phyloP scores from a whole-genome alignment of 2,888 invertebrate species.

The Tipula confusa region DNA sequence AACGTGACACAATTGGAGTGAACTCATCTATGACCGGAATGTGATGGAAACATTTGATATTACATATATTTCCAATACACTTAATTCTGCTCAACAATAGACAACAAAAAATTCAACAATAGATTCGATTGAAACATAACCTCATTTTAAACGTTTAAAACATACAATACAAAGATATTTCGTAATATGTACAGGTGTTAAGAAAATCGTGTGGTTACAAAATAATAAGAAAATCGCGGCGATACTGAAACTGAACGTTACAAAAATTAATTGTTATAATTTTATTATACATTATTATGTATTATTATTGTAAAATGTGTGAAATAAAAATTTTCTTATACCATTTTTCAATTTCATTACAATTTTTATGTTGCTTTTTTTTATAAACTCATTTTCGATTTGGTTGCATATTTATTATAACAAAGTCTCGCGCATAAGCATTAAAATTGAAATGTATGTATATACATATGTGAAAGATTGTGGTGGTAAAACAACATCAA shows the following conservation, averaged over 20 bases:
- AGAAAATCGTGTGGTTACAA: background rate
- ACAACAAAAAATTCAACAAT: no score
- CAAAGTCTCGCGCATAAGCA: no score
- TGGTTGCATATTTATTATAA: background rate
- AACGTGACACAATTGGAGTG: no score
- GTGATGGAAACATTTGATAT: no score
- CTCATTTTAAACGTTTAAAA: background rate
- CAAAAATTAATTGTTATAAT: background rate
- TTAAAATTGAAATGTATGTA: background rate
- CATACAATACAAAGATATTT: background rate
- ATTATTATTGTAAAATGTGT: background rate
- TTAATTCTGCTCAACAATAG: no score
- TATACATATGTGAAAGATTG: no score
- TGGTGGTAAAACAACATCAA: background rate
- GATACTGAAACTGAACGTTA: background rate
- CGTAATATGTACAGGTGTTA: slow-evolving; percentile 15
- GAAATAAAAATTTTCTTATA: background rate
- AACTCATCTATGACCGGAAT: no score
- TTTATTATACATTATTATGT: no score
- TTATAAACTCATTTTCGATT: background rate
- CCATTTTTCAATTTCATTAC: background rate
- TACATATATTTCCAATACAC: no score
- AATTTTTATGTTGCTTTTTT: background rate
- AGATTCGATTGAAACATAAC: background rate
- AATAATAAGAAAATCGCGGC: background rate